Evolutionary conservation across 2,888 invertebrate genomes (phyloP), one percentile per base, ranked within the genome.

Genomic region (Hirtodrosophila duncani): DNA sequence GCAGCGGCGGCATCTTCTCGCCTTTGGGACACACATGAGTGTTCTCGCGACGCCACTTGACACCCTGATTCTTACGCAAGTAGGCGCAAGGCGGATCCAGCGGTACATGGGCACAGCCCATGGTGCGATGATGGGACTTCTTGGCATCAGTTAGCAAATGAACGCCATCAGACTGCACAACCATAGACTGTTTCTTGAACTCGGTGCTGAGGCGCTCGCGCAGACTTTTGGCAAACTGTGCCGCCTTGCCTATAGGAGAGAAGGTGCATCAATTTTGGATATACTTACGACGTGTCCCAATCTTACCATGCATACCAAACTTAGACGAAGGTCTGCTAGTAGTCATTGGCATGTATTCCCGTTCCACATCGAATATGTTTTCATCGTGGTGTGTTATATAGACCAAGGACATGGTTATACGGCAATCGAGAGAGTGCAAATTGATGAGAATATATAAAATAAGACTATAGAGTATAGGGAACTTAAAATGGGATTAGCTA

Each of bases 101-200:
- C 0, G 90, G 90, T 4, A 89, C 89, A 67, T 91, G 89, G 0
- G 93, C 90, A 67, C 90, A 89, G 0, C 93, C 93, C 89, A 93
- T 92, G 0, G 91, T 91, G 31, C 89, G 89, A 66, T 89, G 89
- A 1, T 87, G 79, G 60, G 89, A 87, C 74, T 88, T 89, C 20
- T 83, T 79, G 53, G 87, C 87, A 17, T 89, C 81, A 41, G 89
- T 87, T 27, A 88, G 83, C 44, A 88, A 85, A 20, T 82, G 83
- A 10, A 85, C 81, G 17, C 83, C 80, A 51, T 82, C 77, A 1
- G 82, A 56, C 43, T 88, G 57, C 42, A 81, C 34, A 2, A 82
- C 42, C 84, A 71, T 88, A 84, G 84, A 89, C 85, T 65, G 69
- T 27, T 81, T 75, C 14, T 67, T 60, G 23, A 67, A 58, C 44